phyloP scores from a whole-genome alignment of 64 coral and sea anemone genomes.

The Dendronephthya gigantea region DNA sequence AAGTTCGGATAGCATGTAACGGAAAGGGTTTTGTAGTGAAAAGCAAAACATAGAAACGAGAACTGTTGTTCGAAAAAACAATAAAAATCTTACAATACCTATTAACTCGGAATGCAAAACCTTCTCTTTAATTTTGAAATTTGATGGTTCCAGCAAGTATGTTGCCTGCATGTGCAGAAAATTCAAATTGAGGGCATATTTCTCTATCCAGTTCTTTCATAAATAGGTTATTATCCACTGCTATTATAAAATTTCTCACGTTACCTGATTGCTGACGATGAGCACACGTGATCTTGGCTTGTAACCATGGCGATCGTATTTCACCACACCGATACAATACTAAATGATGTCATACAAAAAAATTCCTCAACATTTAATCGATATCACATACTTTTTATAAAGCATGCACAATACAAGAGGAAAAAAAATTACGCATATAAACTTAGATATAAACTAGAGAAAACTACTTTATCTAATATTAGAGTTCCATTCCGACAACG shows the following conservation, averaged over 20 bases:
- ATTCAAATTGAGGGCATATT: too few species aligned
- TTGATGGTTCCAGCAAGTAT: background rate
- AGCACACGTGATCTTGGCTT: constrained; percentile 65
- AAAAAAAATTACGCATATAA: too few species aligned
- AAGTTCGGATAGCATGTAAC: background rate
- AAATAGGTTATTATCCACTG: background rate
- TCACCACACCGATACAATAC: constrained; percentile 72
- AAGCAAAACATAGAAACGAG: background rate
- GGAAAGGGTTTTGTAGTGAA: background rate
- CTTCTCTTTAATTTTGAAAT: constrained; percentile 1
- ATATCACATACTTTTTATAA: too few species aligned
- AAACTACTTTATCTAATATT: too few species aligned
- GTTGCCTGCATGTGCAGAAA: too few species aligned
- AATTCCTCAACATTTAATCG: background rate
- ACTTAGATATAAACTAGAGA: too few species aligned
- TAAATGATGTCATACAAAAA: constrained; percentile 14
- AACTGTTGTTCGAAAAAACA: background rate
- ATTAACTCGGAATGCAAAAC: background rate
- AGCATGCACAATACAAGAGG: too few species aligned
- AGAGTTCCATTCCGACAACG: too few species aligned
- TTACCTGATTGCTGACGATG: constrained; percentile 63
- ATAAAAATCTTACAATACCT: background rate
- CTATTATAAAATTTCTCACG: background rate
- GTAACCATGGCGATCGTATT: constrained; percentile 92
- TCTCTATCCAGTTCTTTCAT: too few species aligned